Base-by-base conservation (phyloP, 2,797 vertebrate species). In the Pseudochirops cupreus region DNA sequence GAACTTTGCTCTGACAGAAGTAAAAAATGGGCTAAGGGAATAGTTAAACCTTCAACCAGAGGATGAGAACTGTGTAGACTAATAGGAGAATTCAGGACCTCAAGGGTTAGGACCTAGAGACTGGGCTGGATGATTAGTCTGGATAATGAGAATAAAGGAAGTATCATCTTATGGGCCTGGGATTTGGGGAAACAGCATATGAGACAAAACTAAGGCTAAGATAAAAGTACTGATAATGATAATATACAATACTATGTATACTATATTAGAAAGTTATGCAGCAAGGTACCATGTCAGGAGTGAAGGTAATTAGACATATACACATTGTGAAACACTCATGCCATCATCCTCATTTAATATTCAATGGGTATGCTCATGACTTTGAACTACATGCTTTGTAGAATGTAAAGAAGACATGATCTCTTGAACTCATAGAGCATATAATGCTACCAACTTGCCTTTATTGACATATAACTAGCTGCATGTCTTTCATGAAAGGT, bases 301-400 rank as follows among this genome's bases (percentile, higher is more conserved):
- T 46, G 39, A 82, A 82, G n/a, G n/a, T 21, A 46, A 82, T 46
- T 82, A 82, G 67, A 82, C 24, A 74, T 74, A 74, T n/a, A 39
- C 2, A 7, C 18, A 39, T 74, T 24, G 7, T 74, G 11, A 39
- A 39, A 82, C 33, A n/a, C 14, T 67, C 1, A 18, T n/a, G 90
- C 55, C 28, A 29, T 55, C 31, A 59, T 53, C 18, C 18, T 46
- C n/a, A 82, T 82, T 82, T 82, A 24, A 24, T 82, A 82, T 82
- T 82, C n/a, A 16, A 0, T 10, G 16, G 50, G 5, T 39, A 1
- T 56, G 0, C 16, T 1, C 21, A 13, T 94, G 94, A 90, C 90
- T 54, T 94, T 91, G 82, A 95, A 33, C 82, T 21, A 28, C 87
- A 95, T 31, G 18, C 54, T 52, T 94, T 57, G 56, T 16, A 59